Percentiles rank a stretch among this genome's conserved stretches.
Evolutionary conservation across 2,113 vertebrate species (phyloP).

Genomic region (Mixornis gularis): DNA sequence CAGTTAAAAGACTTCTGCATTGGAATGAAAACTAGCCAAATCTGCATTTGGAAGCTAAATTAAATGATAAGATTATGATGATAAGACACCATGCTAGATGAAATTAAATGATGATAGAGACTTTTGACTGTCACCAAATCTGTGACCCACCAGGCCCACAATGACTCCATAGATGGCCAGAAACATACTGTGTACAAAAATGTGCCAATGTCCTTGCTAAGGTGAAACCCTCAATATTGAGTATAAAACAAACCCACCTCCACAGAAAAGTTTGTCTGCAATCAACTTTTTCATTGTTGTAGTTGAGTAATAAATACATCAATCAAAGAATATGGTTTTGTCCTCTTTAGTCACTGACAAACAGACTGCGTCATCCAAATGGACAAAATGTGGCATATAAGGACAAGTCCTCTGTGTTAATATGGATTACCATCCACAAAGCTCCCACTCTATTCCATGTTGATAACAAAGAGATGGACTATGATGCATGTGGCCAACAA

Average conservation of each 20-base stretch:
- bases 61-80: not conserved
- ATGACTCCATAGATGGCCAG: not conserved
- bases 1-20: not conserved
- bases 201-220: not conserved
- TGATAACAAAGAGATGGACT: not conserved
- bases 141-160: not conserved
- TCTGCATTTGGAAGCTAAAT: not conserved
- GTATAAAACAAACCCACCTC: not conserved
- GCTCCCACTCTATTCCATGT: not conserved
- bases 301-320: not conserved
- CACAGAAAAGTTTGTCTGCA: not conserved
- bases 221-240: not conserved
- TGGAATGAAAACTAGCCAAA: not conserved
- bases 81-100: not conserved
- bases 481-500: not conserved
- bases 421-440: not conserved
- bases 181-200: not conserved
- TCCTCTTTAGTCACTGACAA: not conserved
- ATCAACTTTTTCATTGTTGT: not conserved
- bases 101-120: not conserved
- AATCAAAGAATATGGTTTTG: not conserved
- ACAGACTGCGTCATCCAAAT: accelerated
- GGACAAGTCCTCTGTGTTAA: not conserved
- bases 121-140: not conserved
- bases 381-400: not conserved